Conservation (phyloP, 2,797 vertebrate genomes). For the Malurus splendens region DNA sequence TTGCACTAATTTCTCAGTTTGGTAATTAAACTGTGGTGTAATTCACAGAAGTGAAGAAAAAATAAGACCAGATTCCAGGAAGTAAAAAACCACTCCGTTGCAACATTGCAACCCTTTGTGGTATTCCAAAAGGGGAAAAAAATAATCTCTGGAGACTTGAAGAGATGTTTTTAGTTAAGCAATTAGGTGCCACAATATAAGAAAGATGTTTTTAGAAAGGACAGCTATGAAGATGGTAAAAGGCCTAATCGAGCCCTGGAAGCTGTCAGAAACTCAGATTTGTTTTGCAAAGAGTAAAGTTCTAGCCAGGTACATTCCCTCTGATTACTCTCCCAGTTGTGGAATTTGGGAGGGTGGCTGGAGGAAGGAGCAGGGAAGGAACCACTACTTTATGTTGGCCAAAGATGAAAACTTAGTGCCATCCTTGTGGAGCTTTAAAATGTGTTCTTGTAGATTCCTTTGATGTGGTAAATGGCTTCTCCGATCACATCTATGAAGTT, state of each 20-base stretch:
- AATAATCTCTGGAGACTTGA: background rate
- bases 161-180: background rate
- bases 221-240: background rate
- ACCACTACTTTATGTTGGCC: rapidly evolving
- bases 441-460: background rate
- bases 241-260: background rate
- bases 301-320: background rate
- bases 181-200: background rate
- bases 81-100: background rate
- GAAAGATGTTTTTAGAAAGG: background rate
- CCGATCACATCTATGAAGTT: background rate
- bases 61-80: background rate
- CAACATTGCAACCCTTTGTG: background rate
- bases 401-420: background rate
- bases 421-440: background rate
- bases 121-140: background rate
- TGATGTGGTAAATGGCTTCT: background rate
- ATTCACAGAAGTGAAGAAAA: background rate
- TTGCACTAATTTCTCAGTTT: background rate
- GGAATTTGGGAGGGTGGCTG: background rate
- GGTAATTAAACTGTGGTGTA: background rate
- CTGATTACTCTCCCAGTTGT: background rate
- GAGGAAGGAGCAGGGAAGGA: background rate
- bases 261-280: background rate
- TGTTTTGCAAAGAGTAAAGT: background rate